phyloP scores from a whole-genome alignment of 2,113 vertebrate species.

The Pogona vitticeps region DNA sequence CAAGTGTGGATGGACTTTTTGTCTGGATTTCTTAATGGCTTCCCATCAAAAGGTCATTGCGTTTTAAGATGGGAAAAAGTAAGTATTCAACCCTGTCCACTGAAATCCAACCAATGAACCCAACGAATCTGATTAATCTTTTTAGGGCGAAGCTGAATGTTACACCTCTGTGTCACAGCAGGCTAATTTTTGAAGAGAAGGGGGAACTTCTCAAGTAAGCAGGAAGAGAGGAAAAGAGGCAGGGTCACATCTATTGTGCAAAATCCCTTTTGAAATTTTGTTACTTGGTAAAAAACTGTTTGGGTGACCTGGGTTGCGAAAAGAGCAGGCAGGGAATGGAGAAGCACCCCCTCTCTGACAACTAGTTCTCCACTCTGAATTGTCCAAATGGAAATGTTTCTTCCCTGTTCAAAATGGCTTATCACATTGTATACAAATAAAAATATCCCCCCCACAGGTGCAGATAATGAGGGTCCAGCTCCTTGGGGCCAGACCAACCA shows the following conservation, averaged over 20 bases:
- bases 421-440: too few species aligned
- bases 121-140: too few species aligned
- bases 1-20: not conserved
- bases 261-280: not conserved
- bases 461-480: too few species aligned
- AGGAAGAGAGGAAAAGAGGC: not conserved
- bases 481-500: too few species aligned
- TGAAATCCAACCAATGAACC: not conserved
- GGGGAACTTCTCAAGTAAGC: not conserved
- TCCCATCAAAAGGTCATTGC: too few species aligned
- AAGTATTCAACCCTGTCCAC: not conserved
- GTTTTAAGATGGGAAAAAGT: not conserved
- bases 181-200: not conserved
- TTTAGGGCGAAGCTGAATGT: not conserved
- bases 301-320: not conserved
- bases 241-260: not conserved
- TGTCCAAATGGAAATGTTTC: too few species aligned
- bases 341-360: too few species aligned
- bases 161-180: not conserved
- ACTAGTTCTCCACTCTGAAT: too few species aligned
- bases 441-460: too few species aligned
- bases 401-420: too few species aligned
- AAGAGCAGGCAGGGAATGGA: not conserved
- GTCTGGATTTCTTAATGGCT: not conserved
- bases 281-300: not conserved